Evolutionary conservation across 2,113 vertebrate species (phyloP).

Genomic region (Artemisiospiza belli): DNA sequence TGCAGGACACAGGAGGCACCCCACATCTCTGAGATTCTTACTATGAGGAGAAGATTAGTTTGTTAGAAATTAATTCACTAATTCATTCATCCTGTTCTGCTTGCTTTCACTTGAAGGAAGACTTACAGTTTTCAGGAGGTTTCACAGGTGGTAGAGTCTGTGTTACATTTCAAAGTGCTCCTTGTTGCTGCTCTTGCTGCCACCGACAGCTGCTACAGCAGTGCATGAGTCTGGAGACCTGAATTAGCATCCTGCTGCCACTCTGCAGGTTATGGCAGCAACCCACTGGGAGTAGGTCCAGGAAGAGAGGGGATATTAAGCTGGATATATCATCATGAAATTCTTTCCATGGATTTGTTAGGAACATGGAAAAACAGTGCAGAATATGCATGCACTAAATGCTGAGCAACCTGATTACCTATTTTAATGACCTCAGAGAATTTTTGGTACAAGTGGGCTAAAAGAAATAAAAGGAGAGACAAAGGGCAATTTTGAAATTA

Average conservation of each 20-base stretch:
- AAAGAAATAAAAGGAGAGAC: background rate
- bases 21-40: background rate
- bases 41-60: background rate
- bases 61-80: background rate
- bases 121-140: background rate
- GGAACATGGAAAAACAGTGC: background rate
- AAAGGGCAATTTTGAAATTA: background rate
- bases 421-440: background rate
- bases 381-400: background rate
- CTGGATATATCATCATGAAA: background rate
- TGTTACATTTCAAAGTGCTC: background rate
- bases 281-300: background rate
- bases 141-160: background rate
- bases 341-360: background rate
- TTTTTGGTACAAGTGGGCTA: background rate
- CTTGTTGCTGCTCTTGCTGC: background rate
- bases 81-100: background rate
- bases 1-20: accelerated
- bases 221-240: background rate
- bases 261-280: background rate
- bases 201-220: background rate
- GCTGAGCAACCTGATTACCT: background rate
- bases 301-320: background rate
- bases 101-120: background rate
- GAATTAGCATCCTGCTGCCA: background rate